Conservation (phyloP, 2,797 vertebrate species). For the Prunella strophiata region DNA sequence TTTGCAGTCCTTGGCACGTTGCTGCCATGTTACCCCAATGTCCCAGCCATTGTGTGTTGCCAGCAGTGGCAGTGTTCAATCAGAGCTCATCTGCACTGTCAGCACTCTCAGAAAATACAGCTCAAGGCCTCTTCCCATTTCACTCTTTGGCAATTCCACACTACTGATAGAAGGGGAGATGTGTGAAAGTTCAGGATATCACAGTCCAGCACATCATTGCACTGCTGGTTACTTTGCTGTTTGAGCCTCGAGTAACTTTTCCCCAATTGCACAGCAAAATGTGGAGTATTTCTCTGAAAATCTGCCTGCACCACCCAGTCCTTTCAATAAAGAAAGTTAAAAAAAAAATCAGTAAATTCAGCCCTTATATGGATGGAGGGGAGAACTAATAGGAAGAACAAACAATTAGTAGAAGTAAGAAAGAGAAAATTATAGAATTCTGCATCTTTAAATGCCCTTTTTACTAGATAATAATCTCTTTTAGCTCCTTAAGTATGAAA, state of each 20-base stretch:
- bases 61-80: neutral
- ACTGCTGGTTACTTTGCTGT: neutral
- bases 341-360: neutral
- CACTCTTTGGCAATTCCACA: neutral
- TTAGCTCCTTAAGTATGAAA: neutral
- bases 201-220: neutral
- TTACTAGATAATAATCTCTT: neutral
- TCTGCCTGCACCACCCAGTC: neutral
- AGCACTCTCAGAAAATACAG: neutral
- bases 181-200: constrained; percentile 18
- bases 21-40: neutral
- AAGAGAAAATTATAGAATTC: neutral
- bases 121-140: neutral
- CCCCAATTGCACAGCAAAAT: neutral
- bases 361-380: neutral
- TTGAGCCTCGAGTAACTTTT: neutral
- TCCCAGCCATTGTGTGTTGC: neutral
- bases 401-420: neutral
- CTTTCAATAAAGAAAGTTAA: neutral
- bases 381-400: neutral
- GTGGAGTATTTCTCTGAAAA: neutral
- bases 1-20: neutral
- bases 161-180: neutral
- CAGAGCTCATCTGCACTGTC: neutral
- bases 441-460: neutral